These are phyloP conservation scores for Cossypha niveicapilla DNA, from an alignment of 2,797 vertebrate species.

Conservation along the genomic window DNA sequence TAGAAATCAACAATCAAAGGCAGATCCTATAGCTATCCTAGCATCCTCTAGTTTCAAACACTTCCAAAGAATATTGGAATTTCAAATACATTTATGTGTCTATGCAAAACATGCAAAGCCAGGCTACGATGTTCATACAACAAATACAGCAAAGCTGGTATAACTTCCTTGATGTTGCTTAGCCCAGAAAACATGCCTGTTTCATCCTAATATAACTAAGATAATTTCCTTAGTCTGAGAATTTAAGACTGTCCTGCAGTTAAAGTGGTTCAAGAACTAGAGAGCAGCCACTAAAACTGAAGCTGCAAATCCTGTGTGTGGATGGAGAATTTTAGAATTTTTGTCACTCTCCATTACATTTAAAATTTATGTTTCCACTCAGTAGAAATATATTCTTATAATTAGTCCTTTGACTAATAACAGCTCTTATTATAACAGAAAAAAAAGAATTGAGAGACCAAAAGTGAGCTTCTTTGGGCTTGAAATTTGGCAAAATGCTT, in stretches of 20 bases:
- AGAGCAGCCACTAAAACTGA: background rate
- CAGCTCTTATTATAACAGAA: background rate
- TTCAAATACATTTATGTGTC: background rate
- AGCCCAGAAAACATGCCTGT: background rate
- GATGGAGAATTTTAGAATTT: background rate
- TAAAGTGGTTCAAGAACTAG: background rate
- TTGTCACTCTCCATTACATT: background rate
- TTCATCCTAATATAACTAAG: background rate
- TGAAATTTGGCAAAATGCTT: background rate
- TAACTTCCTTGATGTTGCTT: background rate
- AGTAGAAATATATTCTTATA: background rate
- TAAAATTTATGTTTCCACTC: background rate
- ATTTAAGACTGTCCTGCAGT: background rate
- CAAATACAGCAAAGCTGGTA: background rate
- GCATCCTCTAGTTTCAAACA: background rate
- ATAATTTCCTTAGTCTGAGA: background rate
- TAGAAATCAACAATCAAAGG: background rate
- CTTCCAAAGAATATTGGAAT: background rate
- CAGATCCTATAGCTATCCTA: background rate
- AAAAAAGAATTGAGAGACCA: background rate
- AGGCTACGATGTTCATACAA: background rate
- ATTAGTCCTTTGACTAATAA: background rate
- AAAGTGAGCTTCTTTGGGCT: background rate
- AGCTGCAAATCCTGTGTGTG: background rate
- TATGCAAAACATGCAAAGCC: background rate